Evolutionary conservation across 2,797 vertebrate species (phyloP).

Genomic region (Sebastolobus altivelis): DNA sequence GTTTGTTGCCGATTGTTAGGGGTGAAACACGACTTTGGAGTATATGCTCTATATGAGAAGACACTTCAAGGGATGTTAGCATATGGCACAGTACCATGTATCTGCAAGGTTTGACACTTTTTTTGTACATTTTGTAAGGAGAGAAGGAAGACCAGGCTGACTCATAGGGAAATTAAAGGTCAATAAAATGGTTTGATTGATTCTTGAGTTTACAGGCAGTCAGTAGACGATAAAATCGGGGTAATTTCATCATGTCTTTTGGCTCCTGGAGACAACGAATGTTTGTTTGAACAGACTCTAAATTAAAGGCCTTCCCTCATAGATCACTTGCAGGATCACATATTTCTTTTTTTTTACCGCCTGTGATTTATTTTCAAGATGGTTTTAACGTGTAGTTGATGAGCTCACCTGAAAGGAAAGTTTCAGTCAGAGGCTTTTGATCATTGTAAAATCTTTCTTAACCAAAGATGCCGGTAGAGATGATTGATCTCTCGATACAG

Average conservation of each 20-base stretch:
- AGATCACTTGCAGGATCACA: neutral
- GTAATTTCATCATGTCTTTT: neutral
- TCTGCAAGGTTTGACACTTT: neutral
- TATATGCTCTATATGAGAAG: neutral
- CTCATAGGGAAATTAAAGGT: neutral
- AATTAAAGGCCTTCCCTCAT: neutral
- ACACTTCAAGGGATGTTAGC: neutral
- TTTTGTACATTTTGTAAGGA: neutral
- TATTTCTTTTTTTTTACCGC: neutral
- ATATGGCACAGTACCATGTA: neutral
- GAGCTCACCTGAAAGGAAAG: constrained; percentile 7
- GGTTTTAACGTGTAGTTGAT: constrained; percentile 2
- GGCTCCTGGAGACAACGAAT: neutral
- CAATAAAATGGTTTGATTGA: neutral
- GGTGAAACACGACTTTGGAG: neutral
- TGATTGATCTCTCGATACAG: constrained; percentile 40
- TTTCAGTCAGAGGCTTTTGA: constrained; percentile 26
- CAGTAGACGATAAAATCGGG: neutral
- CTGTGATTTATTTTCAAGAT: constrained; percentile 19
- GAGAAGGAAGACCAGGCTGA: neutral
- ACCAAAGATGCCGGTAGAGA: constrained; percentile 11
- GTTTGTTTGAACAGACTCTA: neutral
- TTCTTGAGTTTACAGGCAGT: constrained; percentile 3
- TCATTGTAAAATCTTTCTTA: constrained; percentile 9
- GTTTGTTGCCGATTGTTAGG: neutral